Evolutionary conservation across 2,888 invertebrate species (phyloP).

Genomic region (Apomyelois bistriatella): DNA sequence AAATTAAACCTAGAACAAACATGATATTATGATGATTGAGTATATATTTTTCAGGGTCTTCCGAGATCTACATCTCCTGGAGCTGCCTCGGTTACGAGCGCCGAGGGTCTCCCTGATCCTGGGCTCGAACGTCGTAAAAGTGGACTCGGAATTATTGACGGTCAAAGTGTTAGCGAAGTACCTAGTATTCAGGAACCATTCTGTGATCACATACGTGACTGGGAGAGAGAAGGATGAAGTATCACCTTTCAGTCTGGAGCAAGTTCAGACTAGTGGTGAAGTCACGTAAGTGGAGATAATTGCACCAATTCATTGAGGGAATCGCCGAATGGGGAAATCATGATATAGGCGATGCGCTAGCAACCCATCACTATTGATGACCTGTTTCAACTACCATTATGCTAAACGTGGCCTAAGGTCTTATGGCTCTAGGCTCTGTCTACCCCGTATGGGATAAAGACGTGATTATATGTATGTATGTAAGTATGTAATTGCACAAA

Average conservation of each 20-base stretch:
- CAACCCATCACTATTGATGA: too few species aligned
- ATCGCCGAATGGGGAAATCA: too few species aligned
- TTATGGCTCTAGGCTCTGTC: too few species aligned
- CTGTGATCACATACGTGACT: constrained; percentile 31
- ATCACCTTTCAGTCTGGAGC: constrained; percentile 53
- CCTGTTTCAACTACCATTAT: too few species aligned
- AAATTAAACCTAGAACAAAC: too few species aligned
- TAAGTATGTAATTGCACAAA: too few species aligned
- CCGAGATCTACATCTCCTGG: constrained; percentile 32
- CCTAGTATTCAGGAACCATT: constrained; percentile 41
- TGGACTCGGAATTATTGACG: constrained; percentile 40
- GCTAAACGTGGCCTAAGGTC: too few species aligned
- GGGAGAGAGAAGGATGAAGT: constrained; percentile 25
- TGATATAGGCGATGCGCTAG: too few species aligned
- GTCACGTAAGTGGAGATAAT: constrained; percentile 52
- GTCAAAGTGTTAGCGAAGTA: constrained; percentile 49
- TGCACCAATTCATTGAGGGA: too few species aligned
- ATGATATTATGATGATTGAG: too few species aligned
- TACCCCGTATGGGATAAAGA: too few species aligned
- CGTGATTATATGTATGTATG: too few species aligned
- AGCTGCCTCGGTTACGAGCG: constrained; percentile 33
- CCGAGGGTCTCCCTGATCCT: constrained; percentile 41
- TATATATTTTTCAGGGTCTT: constrained; percentile 44
- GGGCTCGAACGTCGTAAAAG: constrained; percentile 39
- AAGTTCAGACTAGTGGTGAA: constrained; percentile 40